Evolutionary conservation across 2,888 invertebrate species (phyloP).

Genomic region (Netelia fuscicornis): DNA sequence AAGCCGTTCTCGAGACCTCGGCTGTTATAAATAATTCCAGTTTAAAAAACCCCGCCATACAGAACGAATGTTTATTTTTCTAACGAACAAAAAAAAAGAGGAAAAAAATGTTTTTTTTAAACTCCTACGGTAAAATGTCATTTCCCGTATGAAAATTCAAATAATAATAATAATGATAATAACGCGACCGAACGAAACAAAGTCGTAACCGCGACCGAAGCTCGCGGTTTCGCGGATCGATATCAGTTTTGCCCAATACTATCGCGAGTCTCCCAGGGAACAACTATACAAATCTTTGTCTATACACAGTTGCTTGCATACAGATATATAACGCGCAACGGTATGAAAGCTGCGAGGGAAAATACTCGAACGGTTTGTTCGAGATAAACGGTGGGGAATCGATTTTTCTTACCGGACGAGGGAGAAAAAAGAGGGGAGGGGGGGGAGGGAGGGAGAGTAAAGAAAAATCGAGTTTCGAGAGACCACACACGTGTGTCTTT

Average conservation of each 20-base stretch:
- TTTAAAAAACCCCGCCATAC: background rate
- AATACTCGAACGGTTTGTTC: conserved; percentile 21
- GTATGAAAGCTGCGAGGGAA: conserved; percentile 4
- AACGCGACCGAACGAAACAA: background rate
- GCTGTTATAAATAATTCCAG: background rate
- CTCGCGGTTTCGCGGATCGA: conserved; percentile 55
- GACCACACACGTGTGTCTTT: conserved; percentile 40
- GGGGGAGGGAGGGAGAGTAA: background rate
- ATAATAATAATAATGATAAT: background rate
- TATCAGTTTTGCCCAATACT: conserved; percentile 53
- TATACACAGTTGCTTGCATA: background rate
- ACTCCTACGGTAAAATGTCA: conserved; percentile 1
- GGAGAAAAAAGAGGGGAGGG: background rate
- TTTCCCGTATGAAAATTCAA: conserved; percentile 68
- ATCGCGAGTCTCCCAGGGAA: conserved; percentile 19
- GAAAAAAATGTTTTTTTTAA: conserved; percentile 50
- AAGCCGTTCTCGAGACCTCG: conserved; percentile 56
- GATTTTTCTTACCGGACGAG: conserved; percentile 36
- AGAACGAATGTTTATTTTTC: background rate
- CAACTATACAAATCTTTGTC: too few species aligned
- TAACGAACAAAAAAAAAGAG: background rate
- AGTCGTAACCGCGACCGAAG: conserved; percentile 55
- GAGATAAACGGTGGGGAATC: conserved; percentile 44
- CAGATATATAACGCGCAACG: background rate
- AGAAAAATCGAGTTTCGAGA: conserved; percentile 13